Evolutionary conservation across 2,797 vertebrate species (phyloP), one percentile per base, ranked within the genome.

Genomic region (Discoglossus pictus): DNA sequence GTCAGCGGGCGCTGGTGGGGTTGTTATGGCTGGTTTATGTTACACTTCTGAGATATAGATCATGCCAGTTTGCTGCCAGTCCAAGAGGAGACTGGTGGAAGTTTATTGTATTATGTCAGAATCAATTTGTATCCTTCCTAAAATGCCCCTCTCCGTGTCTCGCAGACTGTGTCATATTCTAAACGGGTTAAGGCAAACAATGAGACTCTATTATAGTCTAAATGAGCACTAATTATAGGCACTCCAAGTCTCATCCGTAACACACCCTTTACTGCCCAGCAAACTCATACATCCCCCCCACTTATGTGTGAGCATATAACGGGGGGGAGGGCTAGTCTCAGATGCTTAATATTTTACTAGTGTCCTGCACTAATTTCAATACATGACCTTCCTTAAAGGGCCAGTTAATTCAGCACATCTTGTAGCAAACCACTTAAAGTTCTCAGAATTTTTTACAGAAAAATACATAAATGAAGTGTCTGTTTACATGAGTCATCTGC

Each of bases 31-130:
- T 24, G 39, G 6, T 12, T 42, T 12, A 4, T 42, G 20, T 68
- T 54, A 47, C 44, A 54, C 47, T 68, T n/a, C n/a, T n/a, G n/a
- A n/a, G n/a, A 44, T 35, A 62, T 62, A 47, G 61, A 23, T 21
- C 25, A 47, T 62, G 55, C 46, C 56, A 55, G 34, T 59, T 69
- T 69, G 50, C 50, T 62, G 56, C 65, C 56, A 55, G 34, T 35
- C 13, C 50, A 6, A 40, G 23, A 39, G 50, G 50, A 36, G 31
- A n/a, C n/a, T n/a, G n/a, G 23, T 47, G 34, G 31, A 69, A 46
- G 40, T 61, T 69, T 39, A 69, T 69, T 69, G 38, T 48, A 23
- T 46, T 46, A 69, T 62, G 59, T 62, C 50, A 8, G 48, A 55
- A 55, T 62, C 31, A 47, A 53, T 54, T 47, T 46, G 40, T 54